These are phyloP conservation scores for Leptodactylus fuscus DNA, from an alignment of 2,113 vertebrate genomes.

Conservation along the genomic window DNA sequence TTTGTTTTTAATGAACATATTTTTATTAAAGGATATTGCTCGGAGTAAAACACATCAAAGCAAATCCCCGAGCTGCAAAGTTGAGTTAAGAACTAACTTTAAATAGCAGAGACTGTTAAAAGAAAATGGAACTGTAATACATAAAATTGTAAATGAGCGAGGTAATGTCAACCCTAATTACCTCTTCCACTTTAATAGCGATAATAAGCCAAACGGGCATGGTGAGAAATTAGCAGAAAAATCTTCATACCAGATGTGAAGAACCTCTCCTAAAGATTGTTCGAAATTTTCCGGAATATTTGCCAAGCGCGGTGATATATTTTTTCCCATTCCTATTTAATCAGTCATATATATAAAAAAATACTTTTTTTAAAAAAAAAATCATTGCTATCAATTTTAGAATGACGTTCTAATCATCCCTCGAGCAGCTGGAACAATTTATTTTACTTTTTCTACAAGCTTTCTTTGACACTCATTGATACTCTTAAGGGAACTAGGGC, in stretches of 20 bases:
- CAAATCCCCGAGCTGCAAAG: constrained; percentile 52
- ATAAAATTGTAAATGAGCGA: constrained; percentile 57
- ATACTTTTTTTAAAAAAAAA: neutral
- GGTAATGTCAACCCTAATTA: constrained; percentile 57
- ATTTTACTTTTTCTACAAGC: neutral
- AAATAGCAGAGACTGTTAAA: constrained; percentile 57
- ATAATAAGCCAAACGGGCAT: constrained; percentile 53
- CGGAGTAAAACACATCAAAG: constrained; percentile 51
- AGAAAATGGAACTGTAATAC: constrained; percentile 54
- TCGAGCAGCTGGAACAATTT: neutral
- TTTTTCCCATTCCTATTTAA: neutral
- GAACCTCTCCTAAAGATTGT: constrained; percentile 9
- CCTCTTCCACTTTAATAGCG: constrained; percentile 51
- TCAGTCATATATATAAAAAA: constrained; percentile 7
- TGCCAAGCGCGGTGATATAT: neutral
- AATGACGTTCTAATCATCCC: neutral
- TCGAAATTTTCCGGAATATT: neutral
- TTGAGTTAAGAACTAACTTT: constrained; percentile 56
- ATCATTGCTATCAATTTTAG: neutral
- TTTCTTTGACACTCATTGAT: neutral
- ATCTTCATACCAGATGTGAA: constrained; percentile 44
- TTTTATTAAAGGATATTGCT: constrained; percentile 51
- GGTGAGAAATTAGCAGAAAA: constrained; percentile 42
- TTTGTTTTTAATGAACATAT: constrained; percentile 60
- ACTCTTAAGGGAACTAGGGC: neutral